Base-by-base conservation (phyloP, 92 coral and sea anemone species). In the Palythoa caribaeorum region DNA sequence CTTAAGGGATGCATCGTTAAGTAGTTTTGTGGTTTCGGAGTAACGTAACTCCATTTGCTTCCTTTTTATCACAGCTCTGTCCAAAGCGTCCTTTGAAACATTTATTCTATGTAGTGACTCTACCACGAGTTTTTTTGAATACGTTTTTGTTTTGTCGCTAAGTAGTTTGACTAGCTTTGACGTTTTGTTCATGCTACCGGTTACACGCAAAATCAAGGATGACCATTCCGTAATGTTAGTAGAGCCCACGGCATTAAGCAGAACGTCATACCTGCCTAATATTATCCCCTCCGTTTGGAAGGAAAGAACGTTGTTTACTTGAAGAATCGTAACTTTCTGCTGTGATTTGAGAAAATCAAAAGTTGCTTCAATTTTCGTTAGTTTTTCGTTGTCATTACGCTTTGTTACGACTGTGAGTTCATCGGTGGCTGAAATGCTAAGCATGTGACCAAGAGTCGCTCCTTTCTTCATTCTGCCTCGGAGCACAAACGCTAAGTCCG, bases 161-260 rank as follows among this genome's bases (percentile, higher is more conserved):
- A 91, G 89, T 9, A 8, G 83, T 35, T 38, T 78, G 16, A 90
- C 62, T 60, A 91, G 89, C 48, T 52, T 48, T 19, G 94, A 91
- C 1, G 91, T 74, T 8, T 88, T 88, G 65, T 57, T 40, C 89
- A 91, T 88, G 5, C 40, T 77, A 21, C 94, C 94, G 3, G 78
- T 19, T 16, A 91, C 84, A n/a, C 39, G 28, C 54, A 77, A 71
- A 5, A 7, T 36, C 77, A 91, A 35, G 9, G 84, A 84, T 37
- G 54, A 76, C 94, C 91, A 88, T 5, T 91, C 77, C 66, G 38
- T 12, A 21, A 79, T 76, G 13, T 62, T 28, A 17, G 44, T 54
- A 12, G 83, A 81, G 16, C 76, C 86, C 47, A 7, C 66, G 38
- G 53, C 59, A 20, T 37, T 44, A 9, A 81, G 62, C n/a, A 81